Evolutionary conservation across 2,797 vertebrate species (phyloP), one percentile per base, ranked within the genome.

Genomic region (Melanotaenia boesemani): DNA sequence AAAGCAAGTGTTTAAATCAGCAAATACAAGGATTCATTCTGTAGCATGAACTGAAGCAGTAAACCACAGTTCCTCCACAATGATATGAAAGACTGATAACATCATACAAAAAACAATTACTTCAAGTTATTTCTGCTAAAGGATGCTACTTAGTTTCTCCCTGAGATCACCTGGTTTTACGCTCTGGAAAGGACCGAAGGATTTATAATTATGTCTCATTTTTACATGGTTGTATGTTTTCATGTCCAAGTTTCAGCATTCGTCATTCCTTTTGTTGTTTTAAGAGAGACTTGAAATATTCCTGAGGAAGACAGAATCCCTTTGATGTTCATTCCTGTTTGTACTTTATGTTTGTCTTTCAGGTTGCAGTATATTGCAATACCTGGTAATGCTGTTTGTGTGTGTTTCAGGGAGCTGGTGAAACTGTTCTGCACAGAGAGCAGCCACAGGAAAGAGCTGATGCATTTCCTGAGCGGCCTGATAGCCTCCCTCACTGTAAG

Each of bases 321-420:
- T 22, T 32, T 41, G 20, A 39, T 20, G 22, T 22, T 52, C 12
- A 28, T 10, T 39, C 10, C 32, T 56, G 8, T 67, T 11, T 58
- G 22, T 52, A 15, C 34, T 56, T 6, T 26, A 9, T 7, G 26
- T 37, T 20, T 64, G 41, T 60, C 24, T 59, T 50, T 63, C 4
- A 44, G 22, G 12, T 41, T 76, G n/a, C 37, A 62, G 22, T 15
- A 10, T 63, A 62, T n/a, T 34, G 58, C 55, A 20, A 10, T 46
- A 24, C 0, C 56, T 65, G 61, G 39, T 71, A 54, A 77, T 48
- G 24, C 0, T 76, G 36, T 81, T 20, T 82, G 41, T 79, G 54
- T 86, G 54, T 91, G 15, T 90, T 84, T 80, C 88, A 96, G 95
- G 76, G 95, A 96, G 90, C 84, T 96, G 89, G 94, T 90, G 74